Base-by-base conservation (phyloP, 2,797 vertebrate species). In the Chiroxiphia lanceolata region DNA sequence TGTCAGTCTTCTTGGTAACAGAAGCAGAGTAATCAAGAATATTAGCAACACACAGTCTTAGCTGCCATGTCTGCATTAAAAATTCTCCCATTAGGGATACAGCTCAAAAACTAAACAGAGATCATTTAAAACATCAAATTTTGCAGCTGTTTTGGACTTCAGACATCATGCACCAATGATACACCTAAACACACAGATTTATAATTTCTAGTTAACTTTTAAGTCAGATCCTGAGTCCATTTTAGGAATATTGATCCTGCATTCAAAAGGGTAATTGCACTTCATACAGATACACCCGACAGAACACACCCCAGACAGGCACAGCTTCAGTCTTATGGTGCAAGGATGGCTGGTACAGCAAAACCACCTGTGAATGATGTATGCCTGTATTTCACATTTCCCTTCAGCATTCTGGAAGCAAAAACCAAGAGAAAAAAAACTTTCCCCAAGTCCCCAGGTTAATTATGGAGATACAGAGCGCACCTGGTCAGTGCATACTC, bases 101-200 rank as follows among this genome's bases (percentile, higher is more conserved):
- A 84, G 76, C 61, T 82, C 44, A 71, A 54, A 85, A 87, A 92
- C 67, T 45, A 86, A 83, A 54, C 42, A 86, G 70, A 69, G 38
- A 83, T 42, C 38, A 92, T 51, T 92, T 71, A 64, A 91, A 90
- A 45, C 57, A 87, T 40, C 42, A 44, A 51, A 53, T 82, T 87
- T 80, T 63, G 60, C 77, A 94, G 90, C 47, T 77, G 59, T 59
- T 92, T 89, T 60, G 47, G 60, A 57, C 60, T 80, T 83, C 50
- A 75, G 48, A 83, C 78, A 90, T 84, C 34, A 72, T 17, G 34
- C 64, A 89, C 82, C 94, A 87, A 78, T 91, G 95, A 74, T 69
- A 83, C 34, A 61, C 64, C 54, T 60, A 51, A 95, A 84, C 20
- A 79, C 27, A 56, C 6, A 59, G n/a, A 84, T 79, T 76, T 69